Evolutionary conservation across 2,113 vertebrate genomes (phyloP), one percentile per base, ranked within the genome.

Genomic region (Herpailurus yagouaroundi): DNA sequence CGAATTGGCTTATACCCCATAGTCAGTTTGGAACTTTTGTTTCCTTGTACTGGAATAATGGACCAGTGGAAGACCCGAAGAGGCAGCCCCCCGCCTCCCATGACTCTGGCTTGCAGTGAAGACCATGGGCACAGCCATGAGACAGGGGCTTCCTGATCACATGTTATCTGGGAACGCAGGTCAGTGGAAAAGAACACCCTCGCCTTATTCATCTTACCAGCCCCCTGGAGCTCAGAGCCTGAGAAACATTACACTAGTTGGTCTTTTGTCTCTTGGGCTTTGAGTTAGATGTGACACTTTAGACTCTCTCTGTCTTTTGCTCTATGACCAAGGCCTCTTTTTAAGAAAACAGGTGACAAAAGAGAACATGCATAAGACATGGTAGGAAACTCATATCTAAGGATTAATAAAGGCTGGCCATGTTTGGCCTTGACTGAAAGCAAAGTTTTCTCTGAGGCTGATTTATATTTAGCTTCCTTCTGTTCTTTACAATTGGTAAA

Each of bases 401-500:
- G 87, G 80, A 95, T 81, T 93, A 50, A 90, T 81, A 95, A 87
- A 96, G 89, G 76, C 84, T 77, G 31, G 69, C 66, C 83, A 80
- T 90, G 90, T 95, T 97, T 96, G 77, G 91, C 96, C 96, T 95
- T 89, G 81, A 73, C 93, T 74, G 38, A 93, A 85, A 97, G 89
- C 85, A 83, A 91, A 89, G 79, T 77, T 87, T 93, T 85, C 57
- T 88, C 83, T 63, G 89, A 82, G 79, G 79, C 92, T 91, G 86
- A 69, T 97, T 93, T 97, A 97, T 97, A 97, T 98, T 96, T 97
- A 97, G 96, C 92, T 97, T 74, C 52, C 89, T 95, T 96, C 95
- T 92, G n/a, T 96, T 94, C 97, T 97, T 96, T 91, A 81, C 92
- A 95, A 83, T 50, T 64, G 87, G 92, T 76, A 90, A 93, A 97